A percentile compares a stretch with the other conserved stretches of the same genome.
Evolutionary conservation across 2,113 vertebrate species (phyloP).

Genomic region (Pyxicephalus adspersus): DNA sequence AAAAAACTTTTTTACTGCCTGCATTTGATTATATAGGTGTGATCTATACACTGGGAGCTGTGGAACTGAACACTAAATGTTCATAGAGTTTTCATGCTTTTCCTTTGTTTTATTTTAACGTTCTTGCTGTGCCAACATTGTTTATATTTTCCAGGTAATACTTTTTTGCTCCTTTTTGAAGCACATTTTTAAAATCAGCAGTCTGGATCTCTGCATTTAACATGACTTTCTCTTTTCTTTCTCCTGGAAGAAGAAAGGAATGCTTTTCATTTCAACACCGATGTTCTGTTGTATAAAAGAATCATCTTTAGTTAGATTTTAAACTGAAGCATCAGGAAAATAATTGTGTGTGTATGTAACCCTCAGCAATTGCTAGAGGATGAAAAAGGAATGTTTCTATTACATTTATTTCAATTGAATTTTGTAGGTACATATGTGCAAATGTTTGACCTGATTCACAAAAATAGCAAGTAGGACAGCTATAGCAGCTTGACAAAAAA

Average conservation of each 20-base stretch:
- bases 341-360: no score
- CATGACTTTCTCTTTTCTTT: not conserved
- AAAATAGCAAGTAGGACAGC: not conserved
- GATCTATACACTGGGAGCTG: not conserved
- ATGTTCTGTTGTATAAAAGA: no score
- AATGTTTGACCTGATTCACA: not conserved
- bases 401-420: no score
- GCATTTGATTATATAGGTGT: not conserved
- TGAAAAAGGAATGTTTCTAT: no score
- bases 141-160: slow-evolving; percentile 2
- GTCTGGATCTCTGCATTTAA: not conserved
- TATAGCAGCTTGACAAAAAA: not conserved
- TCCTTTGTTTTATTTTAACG: slow-evolving; percentile 11
- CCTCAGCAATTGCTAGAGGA: no score
- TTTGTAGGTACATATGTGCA: not conserved
- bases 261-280: no score
- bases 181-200: not conserved
- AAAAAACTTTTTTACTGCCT: not conserved
- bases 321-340: no score
- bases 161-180: no score
- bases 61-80: not conserved
- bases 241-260: not conserved
- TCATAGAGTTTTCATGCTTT: not conserved
- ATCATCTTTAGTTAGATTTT: no score
- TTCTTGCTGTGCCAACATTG: not conserved